A percentile compares a stretch with the other conserved stretches of the same genome.
Conservation (phyloP, 2,888 invertebrate genomes). For the Agriopis aurantiaria region DNA sequence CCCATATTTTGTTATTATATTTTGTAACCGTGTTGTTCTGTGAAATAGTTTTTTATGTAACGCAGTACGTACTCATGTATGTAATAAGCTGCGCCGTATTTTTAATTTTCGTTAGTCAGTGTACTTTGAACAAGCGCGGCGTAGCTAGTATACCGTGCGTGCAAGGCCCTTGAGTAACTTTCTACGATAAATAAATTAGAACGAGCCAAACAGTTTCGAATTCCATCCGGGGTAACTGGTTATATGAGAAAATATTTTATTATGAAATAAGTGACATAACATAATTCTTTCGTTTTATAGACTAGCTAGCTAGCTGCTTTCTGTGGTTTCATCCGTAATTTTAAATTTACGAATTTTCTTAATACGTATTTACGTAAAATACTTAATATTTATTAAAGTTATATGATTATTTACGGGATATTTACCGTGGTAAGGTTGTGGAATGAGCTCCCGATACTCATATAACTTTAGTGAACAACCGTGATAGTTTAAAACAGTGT, state of each 20-base stretch:
- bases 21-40: no score
- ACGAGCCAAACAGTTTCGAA: slow-evolving; percentile 5
- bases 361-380: no score
- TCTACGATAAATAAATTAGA: slow-evolving; percentile 8
- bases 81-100: not conserved
- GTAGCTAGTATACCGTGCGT: not conserved
- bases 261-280: not conserved
- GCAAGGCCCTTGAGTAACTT: slow-evolving; percentile 13
- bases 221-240: slow-evolving; percentile 11
- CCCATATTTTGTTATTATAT: no score
- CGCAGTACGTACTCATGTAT: no score
- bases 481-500: no score
- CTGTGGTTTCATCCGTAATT: not conserved
- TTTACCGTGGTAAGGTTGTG: no score
- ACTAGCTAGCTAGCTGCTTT: not conserved
- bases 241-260: not conserved
- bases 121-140: not conserved
- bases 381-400: no score
- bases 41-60: no score
- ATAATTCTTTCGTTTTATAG: not conserved
- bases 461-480: no score
- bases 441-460: no score
- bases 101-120: not conserved
- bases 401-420: no score
- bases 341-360: not conserved